These are phyloP conservation scores for Lobophora halterata DNA, from an alignment of 2,888 invertebrate genomes.

Conservation along the genomic window DNA sequence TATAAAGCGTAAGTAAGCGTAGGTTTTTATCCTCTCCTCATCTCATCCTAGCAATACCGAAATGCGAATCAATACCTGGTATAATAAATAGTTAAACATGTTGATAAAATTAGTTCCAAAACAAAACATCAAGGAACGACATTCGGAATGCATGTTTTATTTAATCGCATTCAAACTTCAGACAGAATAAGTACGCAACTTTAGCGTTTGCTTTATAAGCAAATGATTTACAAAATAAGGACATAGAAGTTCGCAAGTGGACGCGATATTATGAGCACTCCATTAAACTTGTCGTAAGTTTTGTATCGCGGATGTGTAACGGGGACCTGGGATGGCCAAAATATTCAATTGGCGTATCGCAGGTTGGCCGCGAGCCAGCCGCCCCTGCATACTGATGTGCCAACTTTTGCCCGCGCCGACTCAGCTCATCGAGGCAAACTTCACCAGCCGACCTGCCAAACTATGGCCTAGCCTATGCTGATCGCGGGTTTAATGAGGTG, in stretches of 20 bases:
- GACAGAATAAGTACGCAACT: slow-evolving; percentile 15
- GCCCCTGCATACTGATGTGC: slow-evolving; percentile 71
- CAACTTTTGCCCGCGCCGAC: slow-evolving; percentile 58
- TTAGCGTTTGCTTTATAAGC: slow-evolving; percentile 20
- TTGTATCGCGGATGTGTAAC: slow-evolving; percentile 59
- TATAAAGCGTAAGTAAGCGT: no score
- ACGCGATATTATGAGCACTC: slow-evolving; percentile 49
- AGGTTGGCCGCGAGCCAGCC: slow-evolving; percentile 65
- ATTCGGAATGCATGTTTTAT: slow-evolving; percentile 11
- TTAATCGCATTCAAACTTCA: slow-evolving; percentile 9
- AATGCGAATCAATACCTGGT: no score
- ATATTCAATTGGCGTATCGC: slow-evolving; percentile 76
- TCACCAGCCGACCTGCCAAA: slow-evolving; percentile 60
- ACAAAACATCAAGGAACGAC: no score
- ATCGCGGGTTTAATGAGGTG: slow-evolving; percentile 59
- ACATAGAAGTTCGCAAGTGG: slow-evolving; percentile 33
- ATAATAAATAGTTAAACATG: no score
- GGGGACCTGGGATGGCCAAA: slow-evolving; percentile 54
- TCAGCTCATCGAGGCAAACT: slow-evolving; percentile 61
- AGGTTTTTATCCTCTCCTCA: no score
- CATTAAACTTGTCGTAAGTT: slow-evolving; percentile 62
- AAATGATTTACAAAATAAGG: slow-evolving; percentile 26
- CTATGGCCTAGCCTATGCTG: slow-evolving; percentile 47
- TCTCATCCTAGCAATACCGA: no score
- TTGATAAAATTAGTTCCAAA: no score